A percentile compares a stretch with the other conserved stretches of the same genome.
phyloP scores from a whole-genome alignment of 2,888 invertebrate genomes.

The Gymnoscelis rufifasciata region DNA sequence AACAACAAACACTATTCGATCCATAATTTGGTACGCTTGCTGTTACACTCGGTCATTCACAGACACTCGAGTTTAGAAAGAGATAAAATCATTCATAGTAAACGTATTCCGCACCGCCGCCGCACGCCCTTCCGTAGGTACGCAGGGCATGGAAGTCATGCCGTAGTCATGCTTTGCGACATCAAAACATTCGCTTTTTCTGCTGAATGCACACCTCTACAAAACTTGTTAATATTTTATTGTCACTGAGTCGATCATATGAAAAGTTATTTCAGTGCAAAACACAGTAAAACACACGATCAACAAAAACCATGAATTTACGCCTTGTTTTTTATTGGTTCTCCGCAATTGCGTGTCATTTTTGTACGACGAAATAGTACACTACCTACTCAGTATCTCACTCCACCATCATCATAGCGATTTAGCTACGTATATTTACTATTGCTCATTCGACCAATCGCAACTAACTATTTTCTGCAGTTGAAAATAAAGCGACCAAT shows the following conservation, averaged over 20 bases:
- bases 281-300: conserved; percentile 43
- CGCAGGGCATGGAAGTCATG: conserved; percentile 79
- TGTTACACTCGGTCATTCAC: conserved; percentile 78
- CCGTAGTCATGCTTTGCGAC: conserved; percentile 67
- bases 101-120: conserved; percentile 70
- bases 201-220: conserved; percentile 43
- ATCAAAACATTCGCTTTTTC: conserved; percentile 69
- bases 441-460: conserved; percentile 30
- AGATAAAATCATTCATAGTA: conserved; percentile 80
- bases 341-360: conserved; percentile 76
- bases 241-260: conserved; percentile 47
- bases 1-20: conserved; percentile 75
- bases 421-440: conserved; percentile 18
- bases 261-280: conserved; percentile 45
- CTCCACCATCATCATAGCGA: conserved; percentile 10
- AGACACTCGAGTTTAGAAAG: conserved; percentile 76
- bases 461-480: conserved; percentile 24
- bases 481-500: conserved; percentile 20
- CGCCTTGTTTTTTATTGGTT: conserved; percentile 74
- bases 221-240: conserved; percentile 39
- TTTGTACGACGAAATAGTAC: conserved; percentile 66
- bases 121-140: conserved; percentile 66
- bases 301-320: conserved; percentile 67
- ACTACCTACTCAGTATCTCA: conserved; percentile 14
- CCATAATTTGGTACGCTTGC: conserved; percentile 75